Conservation (phyloP, 2,113 vertebrate genomes). For the Hippocampus zosterae region DNA sequence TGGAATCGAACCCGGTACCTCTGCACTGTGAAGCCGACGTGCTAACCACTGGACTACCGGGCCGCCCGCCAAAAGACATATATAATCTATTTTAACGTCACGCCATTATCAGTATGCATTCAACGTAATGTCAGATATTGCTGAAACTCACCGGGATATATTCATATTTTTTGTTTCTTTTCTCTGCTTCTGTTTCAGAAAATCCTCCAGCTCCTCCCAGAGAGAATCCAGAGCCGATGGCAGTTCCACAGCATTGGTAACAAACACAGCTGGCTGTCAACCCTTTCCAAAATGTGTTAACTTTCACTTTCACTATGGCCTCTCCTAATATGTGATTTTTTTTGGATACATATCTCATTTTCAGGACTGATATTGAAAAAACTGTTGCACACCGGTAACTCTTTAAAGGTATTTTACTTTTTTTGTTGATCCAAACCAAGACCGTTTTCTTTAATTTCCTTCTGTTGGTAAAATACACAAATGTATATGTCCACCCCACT, state of each 20-base stretch:
- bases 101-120: background rate
- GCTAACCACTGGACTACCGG: no score
- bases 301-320: background rate
- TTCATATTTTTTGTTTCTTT: background rate
- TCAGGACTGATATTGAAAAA: slow-evolving; percentile 97
- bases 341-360: slow-evolving; percentile 19
- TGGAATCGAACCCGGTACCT: no score
- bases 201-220: slow-evolving; percentile 96
- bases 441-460: background rate
- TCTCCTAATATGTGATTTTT: background rate
- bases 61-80: no score
- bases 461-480: background rate
- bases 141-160: background rate
- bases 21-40: no score
- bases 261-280: background rate
- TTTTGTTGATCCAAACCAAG: background rate
- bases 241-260: slow-evolving; percentile 99
- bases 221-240: slow-evolving; percentile 95
- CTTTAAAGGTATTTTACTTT: slow-evolving; percentile 84
- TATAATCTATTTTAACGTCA: background rate
- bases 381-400: slow-evolving; percentile 96
- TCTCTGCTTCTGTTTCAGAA: slow-evolving; percentile 73
- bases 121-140: background rate
- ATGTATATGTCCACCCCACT: background rate
- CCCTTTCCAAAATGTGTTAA: slow-evolving; percentile 45